These are phyloP conservation scores for Spatula versicolor DNA, from an alignment of 2,797 vertebrate genomes.

Conservation along the genomic window DNA sequence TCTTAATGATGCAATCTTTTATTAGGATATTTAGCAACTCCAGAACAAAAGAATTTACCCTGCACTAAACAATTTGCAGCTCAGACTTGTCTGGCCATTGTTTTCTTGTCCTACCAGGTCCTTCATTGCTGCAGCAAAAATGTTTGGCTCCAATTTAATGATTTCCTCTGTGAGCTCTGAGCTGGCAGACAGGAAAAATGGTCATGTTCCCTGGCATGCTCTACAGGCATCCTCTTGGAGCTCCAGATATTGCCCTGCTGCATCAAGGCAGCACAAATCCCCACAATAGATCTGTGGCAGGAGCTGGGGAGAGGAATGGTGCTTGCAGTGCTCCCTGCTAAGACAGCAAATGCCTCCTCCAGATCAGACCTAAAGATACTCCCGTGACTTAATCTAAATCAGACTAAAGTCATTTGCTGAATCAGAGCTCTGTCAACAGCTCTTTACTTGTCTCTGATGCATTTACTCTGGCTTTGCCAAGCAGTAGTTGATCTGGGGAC, in stretches of 20 bases:
- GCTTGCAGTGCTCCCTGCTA: neutral
- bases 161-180: neutral
- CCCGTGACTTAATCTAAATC: neutral
- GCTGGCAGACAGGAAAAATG: neutral
- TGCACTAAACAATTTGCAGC: neutral
- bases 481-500: neutral
- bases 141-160: neutral
- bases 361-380: neutral
- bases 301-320: neutral
- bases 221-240: neutral
- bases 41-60: neutral
- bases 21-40: neutral
- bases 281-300: neutral
- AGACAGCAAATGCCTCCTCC: neutral
- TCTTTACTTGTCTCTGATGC: neutral
- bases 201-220: neutral
- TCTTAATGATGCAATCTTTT: neutral
- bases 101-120: neutral
- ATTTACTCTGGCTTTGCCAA: neutral
- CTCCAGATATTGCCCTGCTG: accelerated
- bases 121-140: neutral
- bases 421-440: neutral
- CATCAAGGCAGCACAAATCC: neutral
- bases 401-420: neutral
- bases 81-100: neutral